Percentiles rank a stretch among this genome's conserved stretches.
Conservation (phyloP, 2,888 invertebrate genomes). For the Euclidia mi region DNA sequence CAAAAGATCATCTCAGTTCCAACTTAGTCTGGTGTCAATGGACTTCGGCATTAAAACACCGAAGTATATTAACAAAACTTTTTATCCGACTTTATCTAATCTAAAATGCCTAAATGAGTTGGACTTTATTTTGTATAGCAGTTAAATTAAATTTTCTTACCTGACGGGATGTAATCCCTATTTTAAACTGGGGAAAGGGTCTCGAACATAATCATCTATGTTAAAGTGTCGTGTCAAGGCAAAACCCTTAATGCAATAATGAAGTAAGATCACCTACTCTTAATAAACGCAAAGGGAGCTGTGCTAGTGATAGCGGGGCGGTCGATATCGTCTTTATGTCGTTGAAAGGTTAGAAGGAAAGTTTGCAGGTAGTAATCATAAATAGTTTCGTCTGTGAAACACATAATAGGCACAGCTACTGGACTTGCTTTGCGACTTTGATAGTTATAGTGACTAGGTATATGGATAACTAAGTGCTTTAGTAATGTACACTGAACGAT, state of each 20-base stretch:
- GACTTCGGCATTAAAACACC: background rate
- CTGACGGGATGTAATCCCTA: conserved; percentile 36
- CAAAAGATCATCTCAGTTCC: too few relatives aligned
- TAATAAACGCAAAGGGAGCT: conserved; percentile 42
- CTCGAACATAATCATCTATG: conserved; percentile 49
- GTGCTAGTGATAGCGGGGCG: conserved; percentile 13
- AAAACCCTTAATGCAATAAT: conserved; percentile 58
- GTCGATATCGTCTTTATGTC: too few relatives aligned
- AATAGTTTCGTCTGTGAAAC: too few relatives aligned
- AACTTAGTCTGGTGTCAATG: too few relatives aligned
- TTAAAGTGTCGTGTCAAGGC: conserved; percentile 54
- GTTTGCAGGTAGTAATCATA: too few relatives aligned
- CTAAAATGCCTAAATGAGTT: background rate
- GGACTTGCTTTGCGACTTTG: too few relatives aligned
- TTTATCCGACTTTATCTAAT: background rate
- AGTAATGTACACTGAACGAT: too few relatives aligned
- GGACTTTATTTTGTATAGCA: conserved; percentile 38
- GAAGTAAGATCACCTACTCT: conserved; percentile 48
- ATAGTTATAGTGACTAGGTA: too few relatives aligned
- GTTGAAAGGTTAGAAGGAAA: too few relatives aligned
- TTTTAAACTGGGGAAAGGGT: conserved; percentile 45
- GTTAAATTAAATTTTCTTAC: conserved; percentile 45
- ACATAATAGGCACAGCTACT: too few relatives aligned
- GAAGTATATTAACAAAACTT: too few relatives aligned
- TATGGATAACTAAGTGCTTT: too few relatives aligned